A percentile compares a stretch with the other conserved stretches of the same genome.
Evolutionary conservation across 2,797 vertebrate species (phyloP).

Genomic region (Semotilus atromaculatus): DNA sequence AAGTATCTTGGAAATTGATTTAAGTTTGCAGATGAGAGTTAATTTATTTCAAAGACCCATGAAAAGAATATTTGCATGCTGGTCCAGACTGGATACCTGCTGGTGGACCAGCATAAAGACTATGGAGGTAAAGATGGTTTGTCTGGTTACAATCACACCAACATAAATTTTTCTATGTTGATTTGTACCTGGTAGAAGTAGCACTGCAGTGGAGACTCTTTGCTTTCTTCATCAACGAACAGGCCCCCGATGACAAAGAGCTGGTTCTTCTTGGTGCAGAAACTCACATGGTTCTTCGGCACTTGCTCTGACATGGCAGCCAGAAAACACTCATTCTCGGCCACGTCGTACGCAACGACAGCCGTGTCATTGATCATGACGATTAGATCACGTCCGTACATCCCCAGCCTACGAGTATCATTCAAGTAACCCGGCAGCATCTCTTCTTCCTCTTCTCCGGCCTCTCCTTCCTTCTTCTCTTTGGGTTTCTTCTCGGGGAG

Average conservation of each 20-base stretch:
- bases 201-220: slow-evolving; percentile 91
- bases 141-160: neutral
- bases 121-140: neutral
- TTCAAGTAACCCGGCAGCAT: slow-evolving; percentile 92
- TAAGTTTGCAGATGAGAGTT: neutral
- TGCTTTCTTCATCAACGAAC: slow-evolving; percentile 96
- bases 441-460: slow-evolving; percentile 78
- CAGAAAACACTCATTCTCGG: slow-evolving; percentile 95
- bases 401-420: slow-evolving; percentile 89
- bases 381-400: slow-evolving; percentile 92
- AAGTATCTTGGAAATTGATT: neutral
- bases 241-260: slow-evolving; percentile 92
- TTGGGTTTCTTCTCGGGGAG: slow-evolving; percentile 85
- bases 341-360: slow-evolving; percentile 94
- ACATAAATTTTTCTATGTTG: neutral
- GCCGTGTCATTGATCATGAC: slow-evolving; percentile 94
- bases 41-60: neutral
- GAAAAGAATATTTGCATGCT: neutral
- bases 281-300: slow-evolving; percentile 96
- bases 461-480: slow-evolving; percentile 77
- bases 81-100: neutral
- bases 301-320: slow-evolving; percentile 92
- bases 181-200: slow-evolving; percentile 91
- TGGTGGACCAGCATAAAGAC: neutral
- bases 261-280: slow-evolving; percentile 87